Evolutionary conservation across 2,888 invertebrate species (phyloP).

Genomic region (Hirtodrosophila alboralis): DNA sequence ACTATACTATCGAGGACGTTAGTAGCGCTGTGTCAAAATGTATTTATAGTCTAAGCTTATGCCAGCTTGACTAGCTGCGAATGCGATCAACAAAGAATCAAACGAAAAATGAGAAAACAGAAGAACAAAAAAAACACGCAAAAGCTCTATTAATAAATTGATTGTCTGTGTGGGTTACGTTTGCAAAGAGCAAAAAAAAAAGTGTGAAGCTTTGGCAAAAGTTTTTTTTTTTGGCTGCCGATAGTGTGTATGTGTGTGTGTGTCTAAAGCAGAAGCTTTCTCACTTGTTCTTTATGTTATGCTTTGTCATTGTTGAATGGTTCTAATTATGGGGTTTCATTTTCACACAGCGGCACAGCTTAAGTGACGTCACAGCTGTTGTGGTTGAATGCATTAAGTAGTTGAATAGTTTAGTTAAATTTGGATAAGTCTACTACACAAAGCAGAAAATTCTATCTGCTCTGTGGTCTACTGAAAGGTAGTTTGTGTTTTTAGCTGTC

Average conservation of each 20-base stretch:
- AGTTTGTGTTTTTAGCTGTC: no score
- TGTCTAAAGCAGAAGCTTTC: not conserved
- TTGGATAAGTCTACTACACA: not conserved
- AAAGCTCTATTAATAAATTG: no score
- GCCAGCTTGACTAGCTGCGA: not conserved
- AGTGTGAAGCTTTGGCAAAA: slow-evolving; percentile 3
- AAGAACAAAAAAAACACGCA: not conserved
- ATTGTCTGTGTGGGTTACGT: no score
- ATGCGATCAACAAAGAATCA: not conserved
- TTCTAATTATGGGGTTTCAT: slow-evolving; percentile 1
- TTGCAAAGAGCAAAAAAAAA: not conserved
- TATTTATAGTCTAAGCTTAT: not conserved
- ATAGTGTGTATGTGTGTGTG: slow-evolving; percentile 4
- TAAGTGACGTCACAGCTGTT: slow-evolving; percentile 13
- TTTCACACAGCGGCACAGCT: no score
- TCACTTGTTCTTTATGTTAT: slow-evolving; percentile 12
- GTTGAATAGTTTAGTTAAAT: not conserved
- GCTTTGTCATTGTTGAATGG: slow-evolving; percentile 18
- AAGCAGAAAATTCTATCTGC: no score
- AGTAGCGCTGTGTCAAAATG: accelerated
- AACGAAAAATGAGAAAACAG: not conserved
- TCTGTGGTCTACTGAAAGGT: no score
- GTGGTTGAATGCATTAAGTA: not conserved
- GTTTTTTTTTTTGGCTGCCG: slow-evolving; percentile 10
- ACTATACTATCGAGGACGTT: slow-evolving; percentile 68